Evolutionary conservation across 2,113 vertebrate species (phyloP), one percentile per base, ranked within the genome.

Genomic region (Alouatta palliata): DNA sequence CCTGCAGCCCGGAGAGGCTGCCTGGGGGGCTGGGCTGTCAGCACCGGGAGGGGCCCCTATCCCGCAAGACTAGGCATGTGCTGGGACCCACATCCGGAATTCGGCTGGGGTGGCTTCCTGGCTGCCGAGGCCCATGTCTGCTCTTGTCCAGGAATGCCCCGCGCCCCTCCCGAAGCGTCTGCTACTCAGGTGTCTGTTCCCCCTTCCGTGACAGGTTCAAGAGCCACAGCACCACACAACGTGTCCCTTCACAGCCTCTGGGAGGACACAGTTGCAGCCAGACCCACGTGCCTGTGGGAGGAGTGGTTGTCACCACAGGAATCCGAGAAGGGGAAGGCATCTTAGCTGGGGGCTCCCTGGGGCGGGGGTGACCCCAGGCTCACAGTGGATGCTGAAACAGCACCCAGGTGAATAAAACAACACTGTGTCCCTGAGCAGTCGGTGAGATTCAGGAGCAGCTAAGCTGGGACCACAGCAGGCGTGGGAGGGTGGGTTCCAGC

Each of bases 61-160:
- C 95, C 95, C 73, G 1, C 97, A 96, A 96, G 97, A 93, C 96
- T 37, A 23, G 97, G 87, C 97, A n/a, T 97, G 97, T 81, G 91
- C 80, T 0, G 6, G 20, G 70, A 89, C 95, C 94, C 32, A n/a
- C 95, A 87, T 93, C 97, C 97, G 96, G 97, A 96, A 94, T 83
- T 64, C 16, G 0, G 47, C 76, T 9, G 73, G 70, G 37, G 90
- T 76, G 8, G 96, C 90, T 91, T 80, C 87, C 66, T 56, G 1
- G 1, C 35, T 6, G 84, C 92, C 8, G 32, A 25, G 47, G 89
- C 80, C 82, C 37, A 0, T 90, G 96, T 88, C 96, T 91, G 89
- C 96, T 93, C 95, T 91, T 93, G 96, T 93, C 52, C 54, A 91
- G 96, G 97, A 97, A 94, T 97, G 97, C 90, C 77, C 94, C 37